phyloP scores from a whole-genome alignment of 2,797 vertebrate genomes.

The Sarcoramphus papa region DNA sequence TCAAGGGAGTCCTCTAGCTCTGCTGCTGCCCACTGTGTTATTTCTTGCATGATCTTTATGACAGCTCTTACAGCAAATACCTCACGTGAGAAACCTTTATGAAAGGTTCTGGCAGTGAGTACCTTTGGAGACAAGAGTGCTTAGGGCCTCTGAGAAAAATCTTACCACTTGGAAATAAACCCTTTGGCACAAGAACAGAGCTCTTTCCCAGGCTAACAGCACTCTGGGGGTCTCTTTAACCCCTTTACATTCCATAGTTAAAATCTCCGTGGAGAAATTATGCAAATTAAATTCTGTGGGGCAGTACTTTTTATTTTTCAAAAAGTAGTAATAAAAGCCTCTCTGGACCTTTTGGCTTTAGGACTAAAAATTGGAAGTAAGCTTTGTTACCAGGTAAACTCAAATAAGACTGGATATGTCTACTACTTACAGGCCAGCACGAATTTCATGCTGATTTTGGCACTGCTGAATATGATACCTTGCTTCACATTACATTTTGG shows the following conservation, averaged over 20 bases:
- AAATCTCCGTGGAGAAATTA: background rate
- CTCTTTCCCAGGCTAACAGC: background rate
- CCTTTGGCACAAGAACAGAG: background rate
- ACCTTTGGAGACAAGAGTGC: background rate
- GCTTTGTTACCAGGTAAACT: background rate
- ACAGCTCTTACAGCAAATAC: background rate
- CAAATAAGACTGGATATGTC: background rate
- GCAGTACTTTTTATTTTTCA: background rate
- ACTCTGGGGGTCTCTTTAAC: background rate
- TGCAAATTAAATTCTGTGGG: background rate
- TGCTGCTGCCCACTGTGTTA: background rate
- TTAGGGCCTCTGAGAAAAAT: background rate
- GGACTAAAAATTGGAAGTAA: background rate
- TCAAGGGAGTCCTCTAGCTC: background rate
- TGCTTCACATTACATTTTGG: background rate
- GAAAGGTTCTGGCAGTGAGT: background rate
- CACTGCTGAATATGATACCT: background rate
- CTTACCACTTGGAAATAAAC: background rate
- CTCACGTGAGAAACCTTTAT: conserved; percentile 9
- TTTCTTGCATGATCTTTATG: background rate
- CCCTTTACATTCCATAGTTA: background rate
- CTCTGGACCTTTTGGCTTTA: background rate
- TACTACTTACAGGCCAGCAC: background rate
- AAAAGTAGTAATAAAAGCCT: background rate
- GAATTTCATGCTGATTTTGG: background rate